A percentile compares a stretch with the other conserved stretches of the same genome.
These are phyloP conservation scores for Cardiocondyla obscurior DNA, from an alignment of 1,140 invertebrate genomes.

Conservation along the genomic window DNA sequence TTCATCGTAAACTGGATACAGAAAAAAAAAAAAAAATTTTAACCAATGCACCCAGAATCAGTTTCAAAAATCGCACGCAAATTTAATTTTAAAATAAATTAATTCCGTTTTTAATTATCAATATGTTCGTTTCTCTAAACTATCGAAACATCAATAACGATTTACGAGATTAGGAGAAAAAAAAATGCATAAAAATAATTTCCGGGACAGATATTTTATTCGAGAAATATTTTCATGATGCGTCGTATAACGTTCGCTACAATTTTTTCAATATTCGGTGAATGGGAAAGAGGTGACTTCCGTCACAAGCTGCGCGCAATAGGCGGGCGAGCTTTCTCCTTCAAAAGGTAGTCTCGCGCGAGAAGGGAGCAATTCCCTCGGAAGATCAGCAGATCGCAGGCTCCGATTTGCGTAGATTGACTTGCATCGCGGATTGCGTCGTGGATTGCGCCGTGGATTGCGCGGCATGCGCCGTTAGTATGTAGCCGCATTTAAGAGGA, in stretches of 20 bases:
- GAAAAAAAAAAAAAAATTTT: background rate
- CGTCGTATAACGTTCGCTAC: background rate
- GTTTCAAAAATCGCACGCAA: background rate
- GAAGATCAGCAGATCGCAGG: constrained; percentile 15
- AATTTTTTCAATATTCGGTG: background rate
- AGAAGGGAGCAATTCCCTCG: constrained; percentile 1
- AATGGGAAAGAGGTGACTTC: background rate
- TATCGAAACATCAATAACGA: background rate
- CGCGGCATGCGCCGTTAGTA: constrained; percentile 45
- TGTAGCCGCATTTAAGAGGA: constrained; percentile 36
- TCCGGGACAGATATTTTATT: background rate
- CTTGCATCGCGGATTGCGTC: background rate
- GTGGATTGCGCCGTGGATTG: constrained; percentile 8
- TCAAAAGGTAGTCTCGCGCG: background rate
- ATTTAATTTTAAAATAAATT: background rate
- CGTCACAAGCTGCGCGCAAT: background rate
- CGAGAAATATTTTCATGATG: background rate
- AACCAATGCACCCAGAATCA: background rate
- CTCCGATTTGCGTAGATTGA: constrained; percentile 3
- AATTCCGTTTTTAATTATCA: background rate
- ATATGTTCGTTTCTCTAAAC: background rate
- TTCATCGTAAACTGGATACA: too few species aligned
- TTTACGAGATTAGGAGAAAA: background rate
- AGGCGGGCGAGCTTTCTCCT: background rate
- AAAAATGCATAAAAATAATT: background rate